Percentiles rank a stretch among this genome's conserved stretches.
Evolutionary conservation across 1,140 invertebrate genomes (phyloP).

Genomic region (Paralvinella palmiformis): DNA sequence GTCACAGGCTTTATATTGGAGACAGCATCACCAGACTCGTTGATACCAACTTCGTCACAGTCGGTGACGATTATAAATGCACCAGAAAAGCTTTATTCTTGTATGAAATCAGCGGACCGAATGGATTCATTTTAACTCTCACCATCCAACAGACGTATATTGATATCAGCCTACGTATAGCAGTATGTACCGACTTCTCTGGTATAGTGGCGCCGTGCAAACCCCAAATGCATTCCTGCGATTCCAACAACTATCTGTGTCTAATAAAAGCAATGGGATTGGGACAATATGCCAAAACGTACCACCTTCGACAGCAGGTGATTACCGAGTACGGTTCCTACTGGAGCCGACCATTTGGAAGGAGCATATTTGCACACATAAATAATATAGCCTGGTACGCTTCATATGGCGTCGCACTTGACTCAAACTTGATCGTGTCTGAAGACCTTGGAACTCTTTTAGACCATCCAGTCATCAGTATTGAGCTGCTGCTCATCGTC

Average conservation of each 20-base stretch:
- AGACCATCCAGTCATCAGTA: neutral
- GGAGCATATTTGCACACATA: neutral
- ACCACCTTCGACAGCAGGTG: neutral
- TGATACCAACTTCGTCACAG: neutral
- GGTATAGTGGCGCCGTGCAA: conserved; percentile 8
- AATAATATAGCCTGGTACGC: neutral
- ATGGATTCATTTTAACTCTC: neutral
- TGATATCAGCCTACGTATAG: neutral
- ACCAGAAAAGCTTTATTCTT: neutral
- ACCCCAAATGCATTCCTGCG: neutral
- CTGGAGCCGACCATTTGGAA: neutral
- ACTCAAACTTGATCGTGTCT: neutral
- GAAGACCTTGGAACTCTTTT: neutral
- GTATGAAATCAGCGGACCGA: neutral
- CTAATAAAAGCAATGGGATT: neutral
- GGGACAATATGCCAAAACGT: neutral
- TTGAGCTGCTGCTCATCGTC: neutral
- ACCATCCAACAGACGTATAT: neutral
- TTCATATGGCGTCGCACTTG: neutral
- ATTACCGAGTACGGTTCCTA: neutral
- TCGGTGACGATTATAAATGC: neutral
- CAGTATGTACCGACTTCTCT: neutral
- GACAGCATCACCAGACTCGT: neutral
- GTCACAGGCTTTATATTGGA: neutral
- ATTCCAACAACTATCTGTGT: neutral